phyloP scores from a whole-genome alignment of 2,888 invertebrate species.

The Drosophila phalerata region DNA sequence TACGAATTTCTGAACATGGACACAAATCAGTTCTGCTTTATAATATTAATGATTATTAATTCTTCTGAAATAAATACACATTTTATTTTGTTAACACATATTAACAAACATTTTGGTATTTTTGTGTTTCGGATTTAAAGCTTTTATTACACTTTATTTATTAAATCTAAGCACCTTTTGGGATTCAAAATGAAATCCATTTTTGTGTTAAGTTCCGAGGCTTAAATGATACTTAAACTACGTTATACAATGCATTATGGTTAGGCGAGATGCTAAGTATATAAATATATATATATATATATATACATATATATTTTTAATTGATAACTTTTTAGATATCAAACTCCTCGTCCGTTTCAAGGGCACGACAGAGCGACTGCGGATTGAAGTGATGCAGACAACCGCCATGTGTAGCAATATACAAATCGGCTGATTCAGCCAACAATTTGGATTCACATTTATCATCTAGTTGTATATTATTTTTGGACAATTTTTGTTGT shows the following conservation, averaged over 20 bases:
- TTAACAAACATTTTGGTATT: neutral
- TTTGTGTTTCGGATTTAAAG: conserved; percentile 29
- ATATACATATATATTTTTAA: conserved; percentile 1
- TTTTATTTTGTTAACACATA: neutral
- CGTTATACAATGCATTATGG: conserved; percentile 64
- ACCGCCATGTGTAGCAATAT: conserved; percentile 80
- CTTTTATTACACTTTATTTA: conserved; percentile 64
- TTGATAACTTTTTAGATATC: conserved; percentile 54
- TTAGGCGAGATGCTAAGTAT: conserved; percentile 33
- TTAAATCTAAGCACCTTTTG: conserved; percentile 62
- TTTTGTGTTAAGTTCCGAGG: conserved; percentile 49
- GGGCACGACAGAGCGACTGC: conserved; percentile 26
- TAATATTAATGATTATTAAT: neutral
- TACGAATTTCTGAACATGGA: neutral
- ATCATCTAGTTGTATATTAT: conserved; percentile 49
- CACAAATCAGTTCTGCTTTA: neutral
- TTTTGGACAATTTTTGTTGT: conserved; percentile 49
- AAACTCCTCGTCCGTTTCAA: conserved; percentile 58
- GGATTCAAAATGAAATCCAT: conserved; percentile 30
- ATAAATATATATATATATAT: conserved; percentile 26
- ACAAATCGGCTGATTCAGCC: conserved; percentile 72
- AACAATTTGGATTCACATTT: conserved; percentile 45
- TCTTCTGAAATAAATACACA: too few relatives aligned
- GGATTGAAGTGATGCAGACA: conserved; percentile 70
- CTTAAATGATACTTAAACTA: conserved; percentile 55